These are phyloP conservation scores for Tachysurus vachellii DNA, from an alignment of 2,113 vertebrate genomes.

Conservation along the genomic window DNA sequence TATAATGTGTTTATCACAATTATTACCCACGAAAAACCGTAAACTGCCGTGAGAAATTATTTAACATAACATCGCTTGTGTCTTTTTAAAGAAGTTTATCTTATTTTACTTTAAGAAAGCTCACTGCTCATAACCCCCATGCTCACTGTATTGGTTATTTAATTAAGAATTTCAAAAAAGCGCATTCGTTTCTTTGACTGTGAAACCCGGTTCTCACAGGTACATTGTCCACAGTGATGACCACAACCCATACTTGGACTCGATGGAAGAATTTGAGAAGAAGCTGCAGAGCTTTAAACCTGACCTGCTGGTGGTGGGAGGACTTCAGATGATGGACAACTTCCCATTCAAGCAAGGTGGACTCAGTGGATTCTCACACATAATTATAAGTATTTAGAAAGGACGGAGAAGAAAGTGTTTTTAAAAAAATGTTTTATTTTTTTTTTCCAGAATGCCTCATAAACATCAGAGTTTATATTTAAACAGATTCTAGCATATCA, in stretches of 20 bases:
- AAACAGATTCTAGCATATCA: not conserved
- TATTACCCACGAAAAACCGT: not conserved
- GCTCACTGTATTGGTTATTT: not conserved
- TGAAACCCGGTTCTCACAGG: conserved; percentile 55
- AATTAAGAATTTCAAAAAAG: not conserved
- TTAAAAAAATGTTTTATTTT: not conserved
- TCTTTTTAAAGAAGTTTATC: not conserved
- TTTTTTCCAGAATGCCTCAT: not conserved
- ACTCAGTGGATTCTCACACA: not conserved
- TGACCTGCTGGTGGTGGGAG: conserved; percentile 78
- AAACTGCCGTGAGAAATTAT: not conserved
- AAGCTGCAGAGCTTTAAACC: conserved; percentile 71
- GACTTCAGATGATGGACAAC: conserved; percentile 84
- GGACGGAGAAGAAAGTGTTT: not conserved
- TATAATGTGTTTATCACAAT: not conserved
- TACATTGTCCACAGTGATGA: conserved; percentile 82
- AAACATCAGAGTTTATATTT: not conserved
- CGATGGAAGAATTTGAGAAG: conserved; percentile 75
- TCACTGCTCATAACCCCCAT: not conserved
- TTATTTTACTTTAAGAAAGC: not conserved
- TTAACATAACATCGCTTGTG: not conserved
- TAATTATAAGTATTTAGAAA: not conserved
- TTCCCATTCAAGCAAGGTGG: conserved; percentile 78
- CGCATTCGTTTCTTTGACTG: not conserved
- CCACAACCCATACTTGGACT: conserved; percentile 79